These are phyloP conservation scores for Anoplopoma fimbria DNA, from an alignment of 2,113 vertebrate species.

Conservation along the genomic window DNA sequence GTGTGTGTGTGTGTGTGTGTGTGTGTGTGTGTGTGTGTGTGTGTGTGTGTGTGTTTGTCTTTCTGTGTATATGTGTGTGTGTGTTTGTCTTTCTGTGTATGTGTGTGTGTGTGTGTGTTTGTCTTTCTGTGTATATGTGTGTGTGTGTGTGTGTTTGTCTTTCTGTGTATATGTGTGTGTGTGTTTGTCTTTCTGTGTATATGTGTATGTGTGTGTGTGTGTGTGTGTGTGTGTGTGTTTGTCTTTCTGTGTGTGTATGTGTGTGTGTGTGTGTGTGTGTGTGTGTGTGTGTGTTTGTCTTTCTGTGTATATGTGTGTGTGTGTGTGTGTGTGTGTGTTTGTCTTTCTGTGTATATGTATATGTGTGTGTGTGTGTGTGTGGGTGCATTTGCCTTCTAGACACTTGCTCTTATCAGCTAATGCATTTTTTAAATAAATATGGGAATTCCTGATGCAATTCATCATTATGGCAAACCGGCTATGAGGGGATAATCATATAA, in stretches of 20 bases:
- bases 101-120: too few relatives aligned
- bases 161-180: neutral
- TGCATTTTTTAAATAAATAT: neutral
- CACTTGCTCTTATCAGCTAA: constrained; percentile 8
- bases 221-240: neutral
- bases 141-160: neutral
- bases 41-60: neutral
- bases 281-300: neutral
- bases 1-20: neutral
- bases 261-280: constrained; percentile 15
- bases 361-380: neutral
- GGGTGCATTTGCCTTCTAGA: neutral
- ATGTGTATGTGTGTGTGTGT: neutral
- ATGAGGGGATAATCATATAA: constrained; percentile 12
- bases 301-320: neutral
- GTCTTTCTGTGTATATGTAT: too few relatives aligned
- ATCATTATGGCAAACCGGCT: neutral
- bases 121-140: too few relatives aligned
- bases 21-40: constrained; percentile 15
- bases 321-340: neutral
- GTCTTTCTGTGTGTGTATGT: neutral
- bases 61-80: neutral
- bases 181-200: too few relatives aligned
- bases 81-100: too few relatives aligned
- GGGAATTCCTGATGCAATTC: constrained; percentile 14